These are phyloP conservation scores for Rhynchomys soricoides DNA, from an alignment of 2,113 vertebrate genomes.

Conservation along the genomic window DNA sequence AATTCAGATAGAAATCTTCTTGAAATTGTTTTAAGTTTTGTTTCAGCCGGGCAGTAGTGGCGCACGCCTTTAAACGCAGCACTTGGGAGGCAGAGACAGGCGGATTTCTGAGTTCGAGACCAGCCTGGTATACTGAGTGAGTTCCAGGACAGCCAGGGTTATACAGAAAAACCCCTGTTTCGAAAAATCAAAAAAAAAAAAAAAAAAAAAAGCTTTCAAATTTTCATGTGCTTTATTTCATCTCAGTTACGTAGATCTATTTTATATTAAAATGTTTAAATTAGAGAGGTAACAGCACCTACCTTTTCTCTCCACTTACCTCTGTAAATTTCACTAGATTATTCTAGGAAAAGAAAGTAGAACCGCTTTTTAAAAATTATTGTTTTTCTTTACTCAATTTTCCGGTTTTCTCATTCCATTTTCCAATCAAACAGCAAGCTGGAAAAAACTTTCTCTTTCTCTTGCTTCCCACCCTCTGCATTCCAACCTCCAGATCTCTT, in stretches of 20 bases:
- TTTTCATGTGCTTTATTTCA: not conserved
- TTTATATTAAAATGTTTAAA: not conserved
- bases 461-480: rapidly evolving
- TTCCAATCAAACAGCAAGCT: not conserved
- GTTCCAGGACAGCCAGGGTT: no score
- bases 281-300: not conserved
- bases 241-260: no score
- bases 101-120: no score
- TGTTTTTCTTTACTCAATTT: not conserved
- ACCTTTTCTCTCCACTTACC: not conserved
- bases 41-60: no score
- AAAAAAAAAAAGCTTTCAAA: no score
- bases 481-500: not conserved
- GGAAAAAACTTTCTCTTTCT: not conserved
- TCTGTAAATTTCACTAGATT: not conserved
- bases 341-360: not conserved
- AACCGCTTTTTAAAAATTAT: not conserved
- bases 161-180: no score
- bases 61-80: no score
- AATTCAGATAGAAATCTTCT: not conserved
- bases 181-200: no score
- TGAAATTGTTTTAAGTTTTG: not conserved
- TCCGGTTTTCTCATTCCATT: not conserved
- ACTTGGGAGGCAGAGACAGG: no score
- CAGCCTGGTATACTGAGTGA: no score